phyloP scores from a whole-genome alignment of 2,797 vertebrate species.

The Poecilia velifera region DNA sequence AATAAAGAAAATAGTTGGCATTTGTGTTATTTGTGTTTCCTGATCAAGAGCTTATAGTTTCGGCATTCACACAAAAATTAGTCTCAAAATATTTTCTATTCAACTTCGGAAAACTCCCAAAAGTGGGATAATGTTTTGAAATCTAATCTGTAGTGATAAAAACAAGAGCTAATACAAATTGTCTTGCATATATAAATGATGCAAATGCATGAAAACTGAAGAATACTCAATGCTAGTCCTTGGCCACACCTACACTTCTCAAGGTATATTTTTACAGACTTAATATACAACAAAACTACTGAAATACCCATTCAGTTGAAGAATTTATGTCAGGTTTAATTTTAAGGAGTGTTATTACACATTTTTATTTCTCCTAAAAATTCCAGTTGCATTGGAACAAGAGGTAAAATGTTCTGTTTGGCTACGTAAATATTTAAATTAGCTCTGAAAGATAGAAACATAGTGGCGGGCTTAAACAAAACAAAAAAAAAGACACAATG shows the following conservation, averaged over 20 bases:
- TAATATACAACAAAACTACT: neutral
- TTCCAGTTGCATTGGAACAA: neutral
- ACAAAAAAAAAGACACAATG: slow-evolving; percentile 12
- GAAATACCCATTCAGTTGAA: neutral
- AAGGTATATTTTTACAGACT: neutral
- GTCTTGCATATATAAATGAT: neutral
- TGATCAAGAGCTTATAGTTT: neutral
- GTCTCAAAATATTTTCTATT: neutral
- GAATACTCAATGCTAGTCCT: neutral
- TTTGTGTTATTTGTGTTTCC: neutral
- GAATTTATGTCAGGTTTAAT: neutral
- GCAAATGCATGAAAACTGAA: neutral
- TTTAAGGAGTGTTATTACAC: neutral
- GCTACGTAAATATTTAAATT: neutral
- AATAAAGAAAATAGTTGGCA: neutral
- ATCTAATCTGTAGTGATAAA: neutral
- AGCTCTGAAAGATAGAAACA: neutral
- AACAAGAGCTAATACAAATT: neutral
- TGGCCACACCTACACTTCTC: neutral
- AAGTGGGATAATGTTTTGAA: neutral
- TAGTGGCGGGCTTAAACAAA: neutral
- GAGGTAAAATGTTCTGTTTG: neutral
- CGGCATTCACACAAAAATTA: neutral
- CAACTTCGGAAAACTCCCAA: neutral
- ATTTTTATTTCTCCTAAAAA: neutral